Base-by-base conservation (phyloP, 2,113 vertebrate genomes). In the Melanocharis versteri region DNA sequence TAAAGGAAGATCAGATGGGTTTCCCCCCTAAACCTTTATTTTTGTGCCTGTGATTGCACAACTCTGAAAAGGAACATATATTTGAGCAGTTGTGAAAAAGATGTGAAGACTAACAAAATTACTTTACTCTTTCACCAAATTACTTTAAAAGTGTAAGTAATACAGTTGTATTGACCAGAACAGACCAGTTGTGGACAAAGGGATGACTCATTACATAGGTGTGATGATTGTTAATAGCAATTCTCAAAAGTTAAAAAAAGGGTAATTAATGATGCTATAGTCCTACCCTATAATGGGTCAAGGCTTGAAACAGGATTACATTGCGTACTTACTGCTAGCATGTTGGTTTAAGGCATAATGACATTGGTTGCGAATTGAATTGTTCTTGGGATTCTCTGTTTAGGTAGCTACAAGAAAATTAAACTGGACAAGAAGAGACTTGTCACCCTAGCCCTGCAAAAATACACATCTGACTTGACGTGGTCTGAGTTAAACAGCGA, bases 201-300 rank as follows among this genome's bases (percentile, higher is more conserved):
- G 40, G 58, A 42, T 86, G 50, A 56, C 47, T 94, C 75, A 87
- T 20, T 35, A 65, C 42, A 75, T 19, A 91, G 44, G 33, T 44
- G 42, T 77, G 13, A 40, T 54, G 80, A 88, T 24, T 72, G 73
- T 62, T 92, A 87, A 83, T 30, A 89, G 53, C 58, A 87, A 69
- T 80, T 96, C 26, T 94, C 50, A 72, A 45, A 95, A 95, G 83
- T 83, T 94, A 87, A 85, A 90, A 94, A 94, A 89, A 14, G 15
- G 10, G 6, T 88, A 71, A 82, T 85, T 77, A 51, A 54, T 53
- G 30, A 65, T 50, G 48, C 77, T 66, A 83, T 82, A 53, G 37
- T 51, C 93, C 91, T 93, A 93, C 53, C 82, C 64, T 97, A 95
- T 95, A 96, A 87, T 84, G 70, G 80, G 82, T 86, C 89, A 92